A percentile compares a stretch with the other conserved stretches of the same genome.
These are phyloP conservation scores for Flabesymbios commensalis DNA, from an alignment of 2,888 invertebrate genomes.

Conservation along the genomic window DNA sequence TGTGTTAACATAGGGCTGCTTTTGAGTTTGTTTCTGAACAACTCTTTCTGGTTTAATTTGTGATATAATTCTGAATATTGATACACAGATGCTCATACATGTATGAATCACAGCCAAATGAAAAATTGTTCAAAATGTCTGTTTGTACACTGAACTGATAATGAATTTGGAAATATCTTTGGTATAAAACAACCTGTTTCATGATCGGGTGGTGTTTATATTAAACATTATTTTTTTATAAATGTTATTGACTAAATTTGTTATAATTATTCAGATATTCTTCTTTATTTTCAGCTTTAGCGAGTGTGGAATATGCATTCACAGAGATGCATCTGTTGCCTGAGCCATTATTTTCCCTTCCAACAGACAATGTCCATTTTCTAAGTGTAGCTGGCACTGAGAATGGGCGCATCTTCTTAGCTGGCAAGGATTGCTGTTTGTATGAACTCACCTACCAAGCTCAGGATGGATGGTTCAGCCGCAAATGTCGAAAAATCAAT, in stretches of 20 bases:
- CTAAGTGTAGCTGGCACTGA: constrained; percentile 80
- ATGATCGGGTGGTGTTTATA: no score
- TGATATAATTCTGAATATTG: no score
- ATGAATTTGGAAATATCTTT: no score
- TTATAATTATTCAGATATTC: neutral
- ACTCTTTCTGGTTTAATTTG: no score
- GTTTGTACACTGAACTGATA: no score
- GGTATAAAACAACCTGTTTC: no score
- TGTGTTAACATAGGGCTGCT: no score
- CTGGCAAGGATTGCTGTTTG: constrained; percentile 89
- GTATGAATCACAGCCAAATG: no score
- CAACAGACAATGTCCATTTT: constrained; percentile 83
- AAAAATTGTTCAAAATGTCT: no score
- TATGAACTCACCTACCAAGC: constrained; percentile 85
- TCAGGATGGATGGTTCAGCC: constrained; percentile 84
- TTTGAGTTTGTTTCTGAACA: no score
- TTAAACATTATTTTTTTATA: no score
- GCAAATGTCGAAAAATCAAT: constrained; percentile 87
- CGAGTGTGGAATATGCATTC: constrained; percentile 7
- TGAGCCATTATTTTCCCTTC: constrained; percentile 90
- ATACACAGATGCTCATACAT: no score
- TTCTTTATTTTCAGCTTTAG: constrained; percentile 7
- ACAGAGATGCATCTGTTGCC: constrained; percentile 85
- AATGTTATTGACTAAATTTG: neutral
- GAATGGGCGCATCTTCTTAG: constrained; percentile 89